These are phyloP conservation scores for Platypus cylindrus DNA, from an alignment of 2,888 invertebrate species.

Conservation along the genomic window DNA sequence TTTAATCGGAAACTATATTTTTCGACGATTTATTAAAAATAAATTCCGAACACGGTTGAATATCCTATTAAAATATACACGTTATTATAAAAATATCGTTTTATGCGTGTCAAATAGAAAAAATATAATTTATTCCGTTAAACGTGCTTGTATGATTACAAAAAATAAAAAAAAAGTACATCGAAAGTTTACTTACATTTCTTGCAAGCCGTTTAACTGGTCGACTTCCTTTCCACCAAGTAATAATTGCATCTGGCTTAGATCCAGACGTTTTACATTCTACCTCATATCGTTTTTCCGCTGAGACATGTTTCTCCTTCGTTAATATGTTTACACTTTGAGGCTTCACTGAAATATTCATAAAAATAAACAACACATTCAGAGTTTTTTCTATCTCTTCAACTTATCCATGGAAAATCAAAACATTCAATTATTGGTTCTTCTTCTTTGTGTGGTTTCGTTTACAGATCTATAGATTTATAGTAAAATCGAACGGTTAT, in stretches of 20 bases:
- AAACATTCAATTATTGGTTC: too few species aligned
- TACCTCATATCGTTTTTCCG: constrained; percentile 75
- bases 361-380: too few species aligned
- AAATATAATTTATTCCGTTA: background rate
- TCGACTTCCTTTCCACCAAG: constrained; percentile 82
- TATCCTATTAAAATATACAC: background rate
- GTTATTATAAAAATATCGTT: background rate
- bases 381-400: too few species aligned
- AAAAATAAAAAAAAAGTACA: background rate
- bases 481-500: constrained; percentile 10
- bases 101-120: background rate
- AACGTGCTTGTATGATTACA: too few species aligned
- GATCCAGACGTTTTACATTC: constrained; percentile 81
- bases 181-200: constrained; percentile 50
- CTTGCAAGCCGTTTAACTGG: constrained; percentile 68
- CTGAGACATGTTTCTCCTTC: constrained; percentile 71
- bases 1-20: background rate
- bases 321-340: constrained; percentile 71
- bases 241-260: constrained; percentile 70
- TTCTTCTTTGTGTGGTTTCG: too few species aligned
- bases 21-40: background rate
- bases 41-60: background rate
- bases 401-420: too few species aligned
- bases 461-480: constrained; percentile 13
- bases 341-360: constrained; percentile 72